Evolutionary conservation across 2,797 vertebrate genomes (phyloP).

Genomic region (Neostethus bicornis): DNA sequence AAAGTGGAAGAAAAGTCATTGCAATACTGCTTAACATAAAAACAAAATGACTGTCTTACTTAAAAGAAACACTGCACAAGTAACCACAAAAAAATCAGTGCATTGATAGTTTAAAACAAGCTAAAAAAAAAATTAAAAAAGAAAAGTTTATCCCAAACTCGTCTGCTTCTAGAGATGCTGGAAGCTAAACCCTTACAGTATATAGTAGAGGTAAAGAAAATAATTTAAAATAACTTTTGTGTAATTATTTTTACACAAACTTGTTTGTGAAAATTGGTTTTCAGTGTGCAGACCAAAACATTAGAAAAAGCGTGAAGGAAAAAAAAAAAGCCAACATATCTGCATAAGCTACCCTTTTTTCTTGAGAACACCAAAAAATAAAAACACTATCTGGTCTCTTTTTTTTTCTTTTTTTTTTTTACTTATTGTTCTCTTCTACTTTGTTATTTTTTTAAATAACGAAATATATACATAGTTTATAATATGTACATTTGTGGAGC

Average conservation of each 20-base stretch:
- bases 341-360: constrained; percentile 14
- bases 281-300: constrained; percentile 77
- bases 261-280: constrained; percentile 18
- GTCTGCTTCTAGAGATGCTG: constrained; percentile 30
- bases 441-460: constrained; percentile 81
- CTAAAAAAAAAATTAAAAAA: constrained; percentile 32
- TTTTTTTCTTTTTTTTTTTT: constrained; percentile 43
- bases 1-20: neutral
- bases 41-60: constrained; percentile 44
- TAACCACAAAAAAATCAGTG: constrained; percentile 66
- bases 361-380: constrained; percentile 37
- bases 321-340: constrained; percentile 19
- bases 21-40: constrained; percentile 18
- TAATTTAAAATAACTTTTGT: neutral
- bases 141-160: constrained; percentile 11
- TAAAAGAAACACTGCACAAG: constrained; percentile 38
- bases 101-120: constrained; percentile 61
- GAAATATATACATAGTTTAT: constrained; percentile 80
- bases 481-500: constrained; percentile 77
- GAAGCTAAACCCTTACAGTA: constrained; percentile 29
- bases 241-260: constrained; percentile 10
- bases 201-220: constrained; percentile 37
- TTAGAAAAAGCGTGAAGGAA: constrained; percentile 33
- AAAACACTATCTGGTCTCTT: constrained; percentile 38
- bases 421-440: constrained; percentile 29